Evolutionary conservation across 1,140 invertebrate genomes (phyloP).

Genomic region (Caenorhabditis inopinata): DNA sequence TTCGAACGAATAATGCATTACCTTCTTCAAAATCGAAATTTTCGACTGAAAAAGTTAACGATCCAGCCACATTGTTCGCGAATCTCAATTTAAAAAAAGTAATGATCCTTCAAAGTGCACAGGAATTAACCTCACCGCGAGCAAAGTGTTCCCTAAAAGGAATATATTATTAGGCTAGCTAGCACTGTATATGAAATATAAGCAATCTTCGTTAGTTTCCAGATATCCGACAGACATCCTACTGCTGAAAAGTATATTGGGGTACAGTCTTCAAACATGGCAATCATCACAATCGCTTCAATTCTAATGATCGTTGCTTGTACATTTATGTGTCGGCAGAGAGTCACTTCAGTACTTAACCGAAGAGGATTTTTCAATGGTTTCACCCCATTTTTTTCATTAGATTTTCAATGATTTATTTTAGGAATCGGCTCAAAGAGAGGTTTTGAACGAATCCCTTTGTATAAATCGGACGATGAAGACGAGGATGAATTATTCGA

Average conservation of each 20-base stretch:
- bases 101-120: too few species aligned
- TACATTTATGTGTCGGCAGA: constrained; percentile 34
- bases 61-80: too few species aligned
- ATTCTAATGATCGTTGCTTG: constrained; percentile 1
- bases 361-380: constrained; percentile 40
- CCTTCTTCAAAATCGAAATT: too few species aligned
- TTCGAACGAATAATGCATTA: too few species aligned
- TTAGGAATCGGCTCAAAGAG: neutral
- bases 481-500: constrained; percentile 43
- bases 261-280: constrained; percentile 13
- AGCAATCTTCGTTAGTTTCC: too few species aligned
- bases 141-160: too few species aligned
- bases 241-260: neutral
- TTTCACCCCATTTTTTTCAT: neutral
- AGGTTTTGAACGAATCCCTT: constrained; percentile 34
- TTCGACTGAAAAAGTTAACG: too few species aligned
- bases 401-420: too few species aligned
- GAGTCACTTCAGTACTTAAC: constrained; percentile 34
- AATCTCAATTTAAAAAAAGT: too few species aligned
- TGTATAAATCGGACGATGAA: constrained; percentile 39
- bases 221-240: constrained; percentile 8
- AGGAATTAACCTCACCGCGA: too few species aligned
- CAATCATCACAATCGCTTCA: neutral
- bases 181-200: too few species aligned
- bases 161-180: too few species aligned